These are phyloP conservation scores for Myotis lucifugus DNA, from an alignment of 2,113 vertebrate species.

Conservation along the genomic window DNA sequence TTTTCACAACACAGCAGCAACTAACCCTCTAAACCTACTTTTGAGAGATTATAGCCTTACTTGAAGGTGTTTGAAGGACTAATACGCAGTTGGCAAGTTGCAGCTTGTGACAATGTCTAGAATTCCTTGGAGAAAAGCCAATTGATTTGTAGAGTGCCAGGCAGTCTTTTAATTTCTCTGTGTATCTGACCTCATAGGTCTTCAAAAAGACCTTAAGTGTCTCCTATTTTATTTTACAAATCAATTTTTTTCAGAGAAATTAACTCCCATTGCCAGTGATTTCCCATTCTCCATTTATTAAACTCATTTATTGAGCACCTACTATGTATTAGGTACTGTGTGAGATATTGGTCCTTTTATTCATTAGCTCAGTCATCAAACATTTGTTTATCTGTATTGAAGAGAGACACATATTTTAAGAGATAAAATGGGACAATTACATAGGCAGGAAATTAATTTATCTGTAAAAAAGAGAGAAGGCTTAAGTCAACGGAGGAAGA, in stretches of 20 bases:
- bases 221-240: conserved; percentile 35
- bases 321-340: background rate
- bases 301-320: background rate
- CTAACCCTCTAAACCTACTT: conserved; percentile 48
- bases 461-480: background rate
- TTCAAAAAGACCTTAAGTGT: background rate
- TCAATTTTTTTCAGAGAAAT: conserved; percentile 42
- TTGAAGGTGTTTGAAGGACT: conserved; percentile 39
- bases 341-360: background rate
- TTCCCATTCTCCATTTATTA: conserved; percentile 11
- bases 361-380: conserved; percentile 13
- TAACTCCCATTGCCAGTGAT: background rate
- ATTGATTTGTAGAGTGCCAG: background rate
- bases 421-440: background rate
- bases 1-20: conserved; percentile 40
- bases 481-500: background rate
- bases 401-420: conserved; percentile 29
- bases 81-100: conserved; percentile 11
- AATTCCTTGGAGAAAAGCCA: conserved; percentile 52
- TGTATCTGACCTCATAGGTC: background rate
- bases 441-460: conserved; percentile 35
- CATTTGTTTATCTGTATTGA: conserved; percentile 14
- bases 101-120: conserved; percentile 12
- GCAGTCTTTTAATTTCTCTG: conserved; percentile 40
- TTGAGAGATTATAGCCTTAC: background rate